Base-by-base conservation (phyloP, 1,140 invertebrate genomes). In the Pseudomyrmex concolor region DNA sequence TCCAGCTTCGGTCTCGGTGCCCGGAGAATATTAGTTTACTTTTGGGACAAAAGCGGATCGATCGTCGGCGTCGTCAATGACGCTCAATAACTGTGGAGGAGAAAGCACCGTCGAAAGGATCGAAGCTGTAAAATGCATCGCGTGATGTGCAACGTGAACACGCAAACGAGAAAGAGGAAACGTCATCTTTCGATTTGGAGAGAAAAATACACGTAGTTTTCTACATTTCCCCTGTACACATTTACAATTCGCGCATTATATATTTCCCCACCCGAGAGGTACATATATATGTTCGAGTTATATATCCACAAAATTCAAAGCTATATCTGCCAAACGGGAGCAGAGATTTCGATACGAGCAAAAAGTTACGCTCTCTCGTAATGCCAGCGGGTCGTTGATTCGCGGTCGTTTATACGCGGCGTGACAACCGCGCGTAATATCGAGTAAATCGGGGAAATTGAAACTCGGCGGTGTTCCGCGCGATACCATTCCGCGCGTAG, bases 391-490 rank as follows among this genome's bases (percentile, higher is more conserved):
- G 19, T 80, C 76, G 66, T 70, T 70, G 76, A 70, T 70, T 80
- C 76, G 76, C 22, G 64, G 63, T 78, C 76, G 76, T 80, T 80
- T 80, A 78, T 78, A 78, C 76, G 19, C 43, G 76, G 59, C 59
- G 78, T 77, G 63, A 60, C 72, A 83, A 63, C 64, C 55, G 78
- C 78, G 78, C 54, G 67, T 84, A 83, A 84, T 84, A 84, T 84
- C 78, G 66, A 84, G 60, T 60, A 72, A 84, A 72, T 84, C 78
- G 64, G 80, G 60, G 60, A 83, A 83, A 84, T 72, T 84, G 76
- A 84, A 84, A 84, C 66, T 70, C 76, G 76, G 64, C 74, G 63
- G 55, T 84, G 57, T 15, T 34, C 34, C 34, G 34, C 55, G 45
- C 63, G 82, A 77, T 78, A 78, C 43, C 55, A 22, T 84, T 62